Evolutionary conservation across 2,888 invertebrate genomes (phyloP), one percentile per base, ranked within the genome.

Genomic region (Falcaria lacertinaria): DNA sequence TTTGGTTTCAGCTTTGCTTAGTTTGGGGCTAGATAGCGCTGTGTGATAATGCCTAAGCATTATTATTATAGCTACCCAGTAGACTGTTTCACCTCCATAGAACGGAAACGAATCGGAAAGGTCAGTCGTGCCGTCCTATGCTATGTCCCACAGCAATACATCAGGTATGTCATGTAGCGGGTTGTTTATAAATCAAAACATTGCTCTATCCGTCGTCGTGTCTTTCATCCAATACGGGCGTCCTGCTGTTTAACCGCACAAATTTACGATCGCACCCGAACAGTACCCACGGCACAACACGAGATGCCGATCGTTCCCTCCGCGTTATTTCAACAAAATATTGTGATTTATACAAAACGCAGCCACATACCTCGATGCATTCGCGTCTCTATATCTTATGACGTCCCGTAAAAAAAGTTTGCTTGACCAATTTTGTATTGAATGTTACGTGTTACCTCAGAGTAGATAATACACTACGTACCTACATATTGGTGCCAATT

Each of bases 321-420:
- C 70, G 74, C 77, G 80, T 84, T 84, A 85, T 86, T 87, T 83
- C 81, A 80, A 85, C 86, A 85, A 88, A 87, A 88, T 85, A 81
- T 78, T 74, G 75, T 86, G 86, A 86, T 85, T 87, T 85, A 87
- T 86, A 72, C 72, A 74, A 76, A 79, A 78, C 61, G 64, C 58
- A 45, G 52, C 40, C n/a, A 45, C 43, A 50, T 47, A 19, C 22
- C 37, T 16, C 35, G 35, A 5, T 48, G 43, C 48, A 53, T 55
- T 60, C 58, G 63, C 61, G 50, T 55, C 51, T 59, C 61, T 64
- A 63, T 59, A 58, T 52, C 58, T 54, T 52, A 59, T 49, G 48
- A 46, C 44, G 57, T 54, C 59, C 58, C 55, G 55, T 53, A 60
- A 19, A 5, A 19, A 19, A 19, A 19, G 19, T 19, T 19, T 19